These are phyloP conservation scores for Eutrigla gurnardus DNA, from an alignment of 2,797 vertebrate species.

Conservation along the genomic window DNA sequence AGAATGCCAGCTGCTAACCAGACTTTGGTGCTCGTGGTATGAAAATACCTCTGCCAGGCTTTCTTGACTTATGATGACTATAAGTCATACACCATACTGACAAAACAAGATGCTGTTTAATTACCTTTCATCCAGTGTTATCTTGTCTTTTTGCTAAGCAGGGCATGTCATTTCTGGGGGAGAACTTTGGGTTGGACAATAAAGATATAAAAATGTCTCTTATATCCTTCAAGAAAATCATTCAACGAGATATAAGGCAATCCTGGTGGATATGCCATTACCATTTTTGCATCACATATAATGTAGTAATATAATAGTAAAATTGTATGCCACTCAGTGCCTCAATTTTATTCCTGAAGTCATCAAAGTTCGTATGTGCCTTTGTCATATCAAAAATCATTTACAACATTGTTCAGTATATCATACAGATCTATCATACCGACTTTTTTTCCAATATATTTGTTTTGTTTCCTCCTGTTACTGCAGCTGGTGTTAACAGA, in stretches of 20 bases:
- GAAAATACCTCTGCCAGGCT: conserved; percentile 31
- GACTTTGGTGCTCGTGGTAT: conserved; percentile 52
- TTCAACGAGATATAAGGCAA: background rate
- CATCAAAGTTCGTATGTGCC: background rate
- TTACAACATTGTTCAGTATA: background rate
- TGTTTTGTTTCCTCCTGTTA: background rate
- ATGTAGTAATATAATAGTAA: no score
- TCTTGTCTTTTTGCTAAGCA: background rate
- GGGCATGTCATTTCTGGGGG: background rate
- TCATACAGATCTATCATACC: background rate
- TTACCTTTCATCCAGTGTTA: conserved; percentile 8
- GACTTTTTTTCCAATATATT: background rate
- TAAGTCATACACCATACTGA: conserved; percentile 9
- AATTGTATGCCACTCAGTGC: no score
- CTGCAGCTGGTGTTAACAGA: background rate
- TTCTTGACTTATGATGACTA: conserved; percentile 41
- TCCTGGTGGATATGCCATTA: background rate
- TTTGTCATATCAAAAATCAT: background rate
- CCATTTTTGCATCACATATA: background rate
- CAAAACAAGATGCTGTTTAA: background rate
- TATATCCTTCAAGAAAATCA: background rate
- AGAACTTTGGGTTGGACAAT: conserved; percentile 7
- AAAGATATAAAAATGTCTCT: background rate
- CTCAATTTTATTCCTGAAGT: no score
- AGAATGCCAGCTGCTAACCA: conserved; percentile 71